phyloP scores from a whole-genome alignment of 2,888 invertebrate species.

The Tridacna gigas region DNA sequence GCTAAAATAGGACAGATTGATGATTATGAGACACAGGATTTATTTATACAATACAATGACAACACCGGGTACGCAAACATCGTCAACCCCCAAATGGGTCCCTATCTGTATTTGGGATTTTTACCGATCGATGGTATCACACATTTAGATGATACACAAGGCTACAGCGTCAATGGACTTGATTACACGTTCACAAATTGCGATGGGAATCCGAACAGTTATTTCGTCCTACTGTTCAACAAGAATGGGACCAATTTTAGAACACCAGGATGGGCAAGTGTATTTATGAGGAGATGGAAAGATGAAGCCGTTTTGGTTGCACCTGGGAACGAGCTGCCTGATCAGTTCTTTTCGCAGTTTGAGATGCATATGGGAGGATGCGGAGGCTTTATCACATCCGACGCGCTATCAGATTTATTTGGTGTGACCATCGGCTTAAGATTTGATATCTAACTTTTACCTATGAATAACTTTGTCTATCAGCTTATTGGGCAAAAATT shows the following conservation, averaged over 20 bases:
- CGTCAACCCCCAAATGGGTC: conserved; percentile 36
- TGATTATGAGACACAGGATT: conserved; percentile 9
- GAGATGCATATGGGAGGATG: conserved; percentile 65
- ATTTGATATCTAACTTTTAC: conserved; percentile 36
- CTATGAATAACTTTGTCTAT: too few species aligned
- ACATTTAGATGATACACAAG: conserved; percentile 17
- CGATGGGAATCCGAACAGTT: conserved; percentile 41
- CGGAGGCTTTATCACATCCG: conserved; percentile 58
- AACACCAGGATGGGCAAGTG: background rate
- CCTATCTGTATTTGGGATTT: conserved; percentile 43
- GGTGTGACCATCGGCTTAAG: conserved; percentile 60
- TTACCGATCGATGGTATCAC: conserved; percentile 21
- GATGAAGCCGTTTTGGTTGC: conserved; percentile 26
- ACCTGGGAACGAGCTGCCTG: conserved; percentile 22
- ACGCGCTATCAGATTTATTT: conserved; percentile 43
- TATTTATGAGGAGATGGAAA: conserved; percentile 49
- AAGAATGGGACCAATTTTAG: background rate
- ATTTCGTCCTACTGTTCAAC: conserved; percentile 12
- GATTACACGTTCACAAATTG: conserved; percentile 49
- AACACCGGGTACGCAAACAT: conserved; percentile 23
- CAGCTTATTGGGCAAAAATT: too few species aligned
- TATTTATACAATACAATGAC: conserved; percentile 43
- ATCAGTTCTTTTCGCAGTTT: conserved; percentile 46
- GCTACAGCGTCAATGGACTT: conserved; percentile 39
- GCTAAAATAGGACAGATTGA: conserved; percentile 36